Evolutionary conservation across 2,797 vertebrate genomes (phyloP), one percentile per base, ranked within the genome.

Genomic region (Trematomus bernacchii): DNA sequence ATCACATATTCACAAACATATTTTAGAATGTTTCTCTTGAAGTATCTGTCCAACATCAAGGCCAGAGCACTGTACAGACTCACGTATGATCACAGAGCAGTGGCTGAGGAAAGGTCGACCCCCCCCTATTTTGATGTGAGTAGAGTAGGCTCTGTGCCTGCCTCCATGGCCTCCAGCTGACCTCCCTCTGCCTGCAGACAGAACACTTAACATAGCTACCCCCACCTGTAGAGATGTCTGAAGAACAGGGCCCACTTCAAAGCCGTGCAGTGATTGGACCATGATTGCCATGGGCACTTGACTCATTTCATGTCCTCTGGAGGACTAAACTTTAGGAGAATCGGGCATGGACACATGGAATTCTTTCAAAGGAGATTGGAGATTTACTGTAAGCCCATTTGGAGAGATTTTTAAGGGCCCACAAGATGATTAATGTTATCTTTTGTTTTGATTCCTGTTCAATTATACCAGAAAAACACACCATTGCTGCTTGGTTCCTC

Each of bases 261-360:
- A 91, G 90, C 78, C 12, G 43, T 65, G 86, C 77, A 67, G 83
- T 94, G 93, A 93, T 93, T 94, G 90, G 87, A 79, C 86, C 27
- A 52, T 93, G 92, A 94, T 94, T 94, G 91, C 87, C 83, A 87
- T 55, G 77, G 80, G 54, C 90, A 91, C 93, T 95, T 92, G 83
- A 92, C 90, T 93, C 82, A 78, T 88, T 91, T 87, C 79, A 89
- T 91, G 88, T 91, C 88, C 83, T 84, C 77, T 83, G 66, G 78
- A 80, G 85, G 80, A 89, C 87, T 83, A 71, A 90, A 90, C 72
- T 89, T 93, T 89, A 68, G 76, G 51, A 54, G 81, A 89, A 86
- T 85, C 81, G 68, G 23, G 37, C 60, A 71, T 64, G 67, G 62
- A 67, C 48, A 85, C 63, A 63, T 73, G 66, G 65, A 72, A 75